Evolutionary conservation across 92 coral and sea anemone genomes (phyloP).

Genomic region (Heteractis magnifica): DNA sequence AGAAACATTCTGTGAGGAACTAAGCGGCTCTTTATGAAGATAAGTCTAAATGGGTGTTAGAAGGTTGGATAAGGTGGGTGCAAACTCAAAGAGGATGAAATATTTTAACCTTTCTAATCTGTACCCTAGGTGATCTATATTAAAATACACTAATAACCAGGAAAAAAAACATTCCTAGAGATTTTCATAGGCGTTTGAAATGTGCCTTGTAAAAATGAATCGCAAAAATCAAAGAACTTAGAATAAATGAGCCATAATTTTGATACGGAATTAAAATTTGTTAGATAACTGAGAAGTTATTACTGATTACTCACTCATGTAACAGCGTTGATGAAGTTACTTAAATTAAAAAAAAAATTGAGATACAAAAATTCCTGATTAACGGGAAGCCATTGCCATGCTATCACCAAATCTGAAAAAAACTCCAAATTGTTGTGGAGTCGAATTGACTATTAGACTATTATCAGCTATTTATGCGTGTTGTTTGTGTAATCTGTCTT

Average conservation of each 20-base stretch:
- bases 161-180: too few relatives aligned
- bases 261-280: too few relatives aligned
- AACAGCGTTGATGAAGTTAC: too few relatives aligned
- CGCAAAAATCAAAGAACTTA: too few relatives aligned
- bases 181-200: too few relatives aligned
- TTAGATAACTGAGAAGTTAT: too few relatives aligned
- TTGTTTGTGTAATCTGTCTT: conserved; percentile 20
- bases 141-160: background rate
- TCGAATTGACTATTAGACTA: background rate
- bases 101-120: conserved; percentile 2
- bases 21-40: background rate
- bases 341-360: too few relatives aligned
- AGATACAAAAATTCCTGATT: background rate
- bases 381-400: background rate
- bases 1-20: background rate
- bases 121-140: background rate
- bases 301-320: too few relatives aligned
- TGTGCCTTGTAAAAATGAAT: too few relatives aligned
- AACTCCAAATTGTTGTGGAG: background rate
- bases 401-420: background rate
- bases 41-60: background rate
- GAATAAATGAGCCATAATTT: too few relatives aligned
- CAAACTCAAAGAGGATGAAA: background rate
- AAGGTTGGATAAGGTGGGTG: background rate
- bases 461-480: conserved; percentile 3